These are phyloP conservation scores for Hydrozoanthus gracilis DNA, from an alignment of 92 coral and sea anemone species.

Conservation along the genomic window DNA sequence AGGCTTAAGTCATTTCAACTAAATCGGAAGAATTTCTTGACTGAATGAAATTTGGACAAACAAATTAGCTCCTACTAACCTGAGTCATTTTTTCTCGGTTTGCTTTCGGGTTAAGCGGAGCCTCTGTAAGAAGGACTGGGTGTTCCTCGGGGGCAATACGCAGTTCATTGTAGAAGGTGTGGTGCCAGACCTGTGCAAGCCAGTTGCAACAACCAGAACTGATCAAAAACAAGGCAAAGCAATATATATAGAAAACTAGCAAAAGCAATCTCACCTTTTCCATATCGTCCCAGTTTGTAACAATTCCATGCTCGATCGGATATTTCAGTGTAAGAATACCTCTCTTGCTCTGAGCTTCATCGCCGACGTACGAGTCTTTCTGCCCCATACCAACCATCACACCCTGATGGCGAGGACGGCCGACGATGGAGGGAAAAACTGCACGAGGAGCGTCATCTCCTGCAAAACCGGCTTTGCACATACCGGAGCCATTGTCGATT, in stretches of 20 bases:
- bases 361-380: constrained; percentile 92
- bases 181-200: constrained; percentile 88
- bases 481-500: constrained; percentile 98
- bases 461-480: constrained; percentile 70
- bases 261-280: constrained; percentile 62
- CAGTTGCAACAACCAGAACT: not conserved
- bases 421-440: constrained; percentile 90
- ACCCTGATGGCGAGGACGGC: constrained; percentile 93
- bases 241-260: not conserved
- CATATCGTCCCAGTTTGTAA: constrained; percentile 80
- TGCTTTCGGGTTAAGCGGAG: constrained; percentile 4
- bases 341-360: constrained; percentile 60
- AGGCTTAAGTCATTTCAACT: no score
- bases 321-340: no score
- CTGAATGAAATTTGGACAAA: no score
- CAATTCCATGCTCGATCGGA: no score
- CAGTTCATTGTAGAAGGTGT: constrained; percentile 52
- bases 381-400: constrained; percentile 97
- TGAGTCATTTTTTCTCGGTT: constrained; percentile 99
- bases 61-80: constrained; percentile 41
- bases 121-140: constrained; percentile 56
- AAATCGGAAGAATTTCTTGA: no score
- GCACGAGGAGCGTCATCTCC: constrained; percentile 91
- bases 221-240: no score
- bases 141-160: constrained; percentile 99